Percentiles rank a stretch among this genome's conserved stretches.
Conservation (phyloP, 2,888 invertebrate genomes). For the Ligdia adustata region DNA sequence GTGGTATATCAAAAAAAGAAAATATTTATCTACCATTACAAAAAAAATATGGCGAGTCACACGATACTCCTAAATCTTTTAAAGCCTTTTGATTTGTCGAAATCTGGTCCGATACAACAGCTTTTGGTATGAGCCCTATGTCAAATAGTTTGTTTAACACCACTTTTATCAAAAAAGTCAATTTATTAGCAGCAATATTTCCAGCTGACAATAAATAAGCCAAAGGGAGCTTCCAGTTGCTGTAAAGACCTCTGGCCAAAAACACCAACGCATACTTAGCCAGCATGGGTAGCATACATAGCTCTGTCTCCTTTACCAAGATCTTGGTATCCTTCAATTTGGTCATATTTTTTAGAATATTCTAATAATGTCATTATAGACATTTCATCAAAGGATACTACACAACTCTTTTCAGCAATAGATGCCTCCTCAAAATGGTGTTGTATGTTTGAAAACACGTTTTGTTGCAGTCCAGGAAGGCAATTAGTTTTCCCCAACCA, state of each 20-base stretch:
- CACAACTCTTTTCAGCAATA: too few species aligned
- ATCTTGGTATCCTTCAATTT: conserved; percentile 33
- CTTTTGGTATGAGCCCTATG: conserved; percentile 1
- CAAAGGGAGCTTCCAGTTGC: conserved; percentile 20
- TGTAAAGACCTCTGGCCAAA: conserved; percentile 18
- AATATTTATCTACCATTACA: background rate
- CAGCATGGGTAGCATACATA: too few species aligned
- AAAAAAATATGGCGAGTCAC: conserved; percentile 12
- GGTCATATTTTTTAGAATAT: conserved; percentile 30
- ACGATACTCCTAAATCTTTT: conserved; percentile 15
- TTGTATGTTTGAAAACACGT: too few species aligned
- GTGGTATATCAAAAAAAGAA: conserved; percentile 1
- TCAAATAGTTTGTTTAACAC: conserved; percentile 1
- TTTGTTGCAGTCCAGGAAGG: too few species aligned
- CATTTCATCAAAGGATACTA: too few species aligned
- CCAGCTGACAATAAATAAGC: conserved; percentile 22
- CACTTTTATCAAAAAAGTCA: background rate
- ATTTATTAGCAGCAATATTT: background rate
- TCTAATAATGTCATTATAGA: conserved; percentile 23
- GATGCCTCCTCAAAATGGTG: too few species aligned
- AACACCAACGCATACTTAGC: conserved; percentile 28
- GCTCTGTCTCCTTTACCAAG: conserved; percentile 19
- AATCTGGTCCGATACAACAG: conserved; percentile 4
- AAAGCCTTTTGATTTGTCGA: conserved; percentile 21
- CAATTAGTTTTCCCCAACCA: too few species aligned